These are phyloP conservation scores for Harmothoe impar DNA, from an alignment of 2,888 invertebrate genomes.

Conservation along the genomic window DNA sequence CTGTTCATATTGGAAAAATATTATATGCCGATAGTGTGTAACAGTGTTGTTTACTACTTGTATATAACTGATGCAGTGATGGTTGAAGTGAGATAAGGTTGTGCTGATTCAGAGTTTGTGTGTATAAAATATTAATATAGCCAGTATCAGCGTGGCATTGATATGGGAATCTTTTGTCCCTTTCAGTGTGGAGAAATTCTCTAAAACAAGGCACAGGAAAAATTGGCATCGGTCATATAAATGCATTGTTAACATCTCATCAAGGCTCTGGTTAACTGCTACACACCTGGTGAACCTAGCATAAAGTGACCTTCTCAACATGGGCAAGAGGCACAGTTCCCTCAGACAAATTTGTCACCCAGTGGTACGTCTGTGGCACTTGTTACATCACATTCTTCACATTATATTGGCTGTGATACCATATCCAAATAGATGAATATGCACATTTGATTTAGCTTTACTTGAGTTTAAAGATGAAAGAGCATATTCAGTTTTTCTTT, in stretches of 20 bases:
- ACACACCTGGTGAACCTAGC: slow-evolving; percentile 20
- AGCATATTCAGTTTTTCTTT: too few relatives aligned
- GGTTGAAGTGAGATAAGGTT: neutral
- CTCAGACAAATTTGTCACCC: slow-evolving; percentile 54
- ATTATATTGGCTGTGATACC: neutral
- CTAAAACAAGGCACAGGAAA: slow-evolving; percentile 43
- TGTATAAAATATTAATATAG: neutral
- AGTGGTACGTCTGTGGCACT: slow-evolving; percentile 40
- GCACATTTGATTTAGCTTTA: too few relatives aligned
- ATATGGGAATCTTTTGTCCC: slow-evolving; percentile 27
- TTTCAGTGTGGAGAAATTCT: slow-evolving; percentile 38
- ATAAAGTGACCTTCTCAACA: slow-evolving; percentile 34
- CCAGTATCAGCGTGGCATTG: neutral
- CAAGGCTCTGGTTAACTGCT: slow-evolving; percentile 29
- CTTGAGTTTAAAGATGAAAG: too few relatives aligned
- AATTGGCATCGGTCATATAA: neutral
- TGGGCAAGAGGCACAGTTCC: slow-evolving; percentile 56
- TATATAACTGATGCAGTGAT: neutral
- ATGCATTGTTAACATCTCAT: slow-evolving; percentile 36
- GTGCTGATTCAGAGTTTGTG: too few relatives aligned
- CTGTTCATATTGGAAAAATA: too few relatives aligned
- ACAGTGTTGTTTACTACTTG: too few relatives aligned
- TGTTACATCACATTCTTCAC: neutral
- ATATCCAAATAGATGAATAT: too few relatives aligned
- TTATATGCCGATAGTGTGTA: neutral